Evolutionary conservation across 2,888 invertebrate genomes (phyloP).

Genomic region (Andrena flavipes): DNA sequence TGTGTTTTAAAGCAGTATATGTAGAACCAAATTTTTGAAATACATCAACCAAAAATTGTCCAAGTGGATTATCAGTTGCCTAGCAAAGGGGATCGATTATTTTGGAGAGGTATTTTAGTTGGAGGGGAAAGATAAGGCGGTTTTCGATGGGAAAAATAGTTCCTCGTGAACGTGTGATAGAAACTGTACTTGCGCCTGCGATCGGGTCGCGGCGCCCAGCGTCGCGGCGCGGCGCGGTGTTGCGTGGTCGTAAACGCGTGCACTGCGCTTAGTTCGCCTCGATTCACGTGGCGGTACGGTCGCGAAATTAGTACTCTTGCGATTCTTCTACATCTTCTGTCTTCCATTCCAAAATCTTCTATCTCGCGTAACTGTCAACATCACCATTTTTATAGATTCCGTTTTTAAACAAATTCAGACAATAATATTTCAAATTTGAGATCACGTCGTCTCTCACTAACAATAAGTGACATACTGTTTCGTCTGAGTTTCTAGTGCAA

Average conservation of each 20-base stretch:
- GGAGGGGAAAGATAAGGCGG: constrained; percentile 11
- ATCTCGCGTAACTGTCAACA: background rate
- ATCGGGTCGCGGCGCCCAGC: constrained; percentile 62
- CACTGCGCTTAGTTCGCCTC: constrained; percentile 66
- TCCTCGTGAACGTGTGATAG: constrained; percentile 41
- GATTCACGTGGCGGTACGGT: constrained; percentile 69
- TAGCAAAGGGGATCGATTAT: background rate
- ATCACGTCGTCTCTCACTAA: no score
- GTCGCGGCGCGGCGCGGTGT: constrained; percentile 57
- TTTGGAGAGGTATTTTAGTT: background rate
- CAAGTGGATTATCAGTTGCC: background rate
- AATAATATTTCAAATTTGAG: background rate
- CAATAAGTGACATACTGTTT: no score
- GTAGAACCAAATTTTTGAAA: background rate
- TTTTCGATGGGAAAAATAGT: constrained; percentile 28
- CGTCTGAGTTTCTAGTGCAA: no score
- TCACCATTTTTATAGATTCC: background rate
- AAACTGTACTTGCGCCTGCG: constrained; percentile 45
- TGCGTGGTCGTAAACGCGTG: constrained; percentile 62
- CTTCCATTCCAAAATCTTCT: background rate
- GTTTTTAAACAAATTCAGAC: background rate
- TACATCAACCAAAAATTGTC: background rate
- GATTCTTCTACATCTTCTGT: background rate
- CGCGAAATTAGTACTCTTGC: constrained; percentile 26
- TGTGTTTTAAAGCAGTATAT: background rate